Evolutionary conservation across 2,113 vertebrate species (phyloP), one percentile per base, ranked within the genome.

Genomic region (Urocynchramus pylzowi): DNA sequence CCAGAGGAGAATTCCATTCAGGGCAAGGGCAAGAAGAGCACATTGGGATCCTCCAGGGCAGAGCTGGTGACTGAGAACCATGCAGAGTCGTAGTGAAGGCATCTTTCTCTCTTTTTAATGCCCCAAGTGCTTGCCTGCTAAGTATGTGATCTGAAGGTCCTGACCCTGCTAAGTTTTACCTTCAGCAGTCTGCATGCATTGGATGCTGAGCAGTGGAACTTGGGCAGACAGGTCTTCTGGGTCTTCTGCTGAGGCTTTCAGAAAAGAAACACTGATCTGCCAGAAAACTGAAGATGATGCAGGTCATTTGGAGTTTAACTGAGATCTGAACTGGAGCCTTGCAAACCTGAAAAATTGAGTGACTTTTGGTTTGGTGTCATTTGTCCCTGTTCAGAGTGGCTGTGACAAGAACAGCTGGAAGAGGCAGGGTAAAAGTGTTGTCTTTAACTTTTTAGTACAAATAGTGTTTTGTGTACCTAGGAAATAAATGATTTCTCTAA

Each of bases 301-400:
- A 60, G 22, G 26, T 76, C 21, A 24, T 56, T 64, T 61, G 42
- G 13, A 39, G 10, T 12, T 33, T 63, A 68, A 42, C 15, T 63
- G 52, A 35, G 37, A 37, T 80, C 15, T 60, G 41, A 76, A 24
- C 22, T 47, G 8, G 11, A 49, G 21, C 0, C 0, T 12, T 82
- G 30, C 28, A 33, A 63, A 18, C 24, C 30, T 74, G 42, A 73
- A 81, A 31, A 60, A 49, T 10, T 16, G 10, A 73, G 33, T 23
- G 27, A 52, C 88, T 71, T 87, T 45, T 4, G 11, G 9, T 76
- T 31, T 53, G 10, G 16, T 28, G 9, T 84, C 5, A 28, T 79
- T 93, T 5, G 6, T 81, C 24, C 4, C 26, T 70, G 8, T 77
- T 89, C 67, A 57, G 42, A 28, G 16, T 65, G 52, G 7, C 49